Base-by-base conservation (phyloP, 2,797 vertebrate species). In the Lateolabrax maculatus region DNA sequence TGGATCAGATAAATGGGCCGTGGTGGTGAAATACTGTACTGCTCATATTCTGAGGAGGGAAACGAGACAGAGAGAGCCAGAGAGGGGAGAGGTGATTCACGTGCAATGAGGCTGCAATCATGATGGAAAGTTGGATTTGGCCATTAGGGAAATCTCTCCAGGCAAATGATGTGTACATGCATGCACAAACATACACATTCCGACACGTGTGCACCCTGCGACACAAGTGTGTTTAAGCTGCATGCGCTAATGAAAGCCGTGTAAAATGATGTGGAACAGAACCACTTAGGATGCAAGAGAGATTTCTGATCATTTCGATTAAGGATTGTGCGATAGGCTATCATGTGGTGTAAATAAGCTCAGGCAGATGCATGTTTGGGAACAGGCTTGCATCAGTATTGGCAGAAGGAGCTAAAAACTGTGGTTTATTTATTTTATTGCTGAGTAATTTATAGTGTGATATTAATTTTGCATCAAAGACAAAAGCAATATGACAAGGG, bases 1-100 rank as follows among this genome's bases (percentile, higher is more conserved):
- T 90, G 87, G 87, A 85, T 83, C 84, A 77, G 87, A 92, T 77
- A 93, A 93, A 94, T 92, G 88, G 85, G 64, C 88, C 84, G 48
- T 88, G 88, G 51, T 75, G 58, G 75, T 84, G 84, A 93, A 90
- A 90, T 89, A 86, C 80, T 80, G 84, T 77, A 85, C 13, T n/a
- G 21, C 58, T 79, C 79, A 73, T 79, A 60, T 83, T 69, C 49
- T 41, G 80, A 58, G 83, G 31, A 52, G 19, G 27, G 13, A 57
- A 65, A 60, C 66, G 58, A 75, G 56, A 71, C 0, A 10, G 29
- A 9, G 72, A 53, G 61, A 49, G 58, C 27, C 34, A 60, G 48
- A 43, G 60, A 58, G 60, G 53, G 49, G 43, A 55, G 78, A 81
- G 79, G 82, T 75, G 81, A 80, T 84, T 81, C 71, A 77, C 58